phyloP scores from a whole-genome alignment of 2,888 invertebrate species.

The Notodonta ziczac region DNA sequence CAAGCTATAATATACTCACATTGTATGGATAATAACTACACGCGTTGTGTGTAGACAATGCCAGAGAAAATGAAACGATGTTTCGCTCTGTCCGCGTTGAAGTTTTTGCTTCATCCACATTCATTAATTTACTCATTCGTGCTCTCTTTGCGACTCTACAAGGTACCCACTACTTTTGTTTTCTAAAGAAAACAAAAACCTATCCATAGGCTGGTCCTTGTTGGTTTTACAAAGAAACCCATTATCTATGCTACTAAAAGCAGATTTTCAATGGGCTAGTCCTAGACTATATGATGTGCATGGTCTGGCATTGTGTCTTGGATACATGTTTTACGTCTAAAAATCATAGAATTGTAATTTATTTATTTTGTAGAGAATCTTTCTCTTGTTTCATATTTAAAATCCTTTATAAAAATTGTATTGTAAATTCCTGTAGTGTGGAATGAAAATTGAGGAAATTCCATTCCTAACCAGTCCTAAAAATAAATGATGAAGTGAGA shows the following conservation, averaged over 20 bases:
- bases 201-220: no score
- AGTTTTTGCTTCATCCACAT: conserved; percentile 6
- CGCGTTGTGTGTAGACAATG: conserved; percentile 1
- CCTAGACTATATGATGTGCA: no score
- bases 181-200: neutral
- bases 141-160: conserved; percentile 11
- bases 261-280: no score
- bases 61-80: neutral
- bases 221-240: no score
- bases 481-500: neutral
- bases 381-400: no score
- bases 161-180: neutral
- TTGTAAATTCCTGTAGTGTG: neutral
- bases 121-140: conserved; percentile 26
- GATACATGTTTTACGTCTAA: no score
- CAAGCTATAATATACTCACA: neutral
- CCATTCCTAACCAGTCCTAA: neutral
- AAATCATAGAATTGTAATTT: no score
- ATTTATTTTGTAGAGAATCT: no score
- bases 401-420: neutral
- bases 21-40: neutral
- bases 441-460: neutral
- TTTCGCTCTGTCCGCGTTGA: neutral
- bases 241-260: no score
- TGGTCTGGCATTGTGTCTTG: no score